Evolutionary conservation across 1,140 invertebrate species (phyloP), one percentile per base, ranked within the genome.

Genomic region (Oncopodura yosiiana): DNA sequence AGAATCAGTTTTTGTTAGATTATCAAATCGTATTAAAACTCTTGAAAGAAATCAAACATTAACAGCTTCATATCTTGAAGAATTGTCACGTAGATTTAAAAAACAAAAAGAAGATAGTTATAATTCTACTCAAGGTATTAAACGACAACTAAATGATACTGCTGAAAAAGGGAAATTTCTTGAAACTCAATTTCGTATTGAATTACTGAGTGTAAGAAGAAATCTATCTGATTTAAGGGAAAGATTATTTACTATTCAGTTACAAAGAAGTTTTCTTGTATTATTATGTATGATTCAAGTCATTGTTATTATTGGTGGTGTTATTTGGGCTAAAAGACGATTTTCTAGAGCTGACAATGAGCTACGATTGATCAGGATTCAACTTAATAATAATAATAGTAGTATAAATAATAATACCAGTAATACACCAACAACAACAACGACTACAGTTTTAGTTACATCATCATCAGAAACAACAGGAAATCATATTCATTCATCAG

Each of bases 21-120:
- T 99, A 23, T 91, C 87, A 30, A 98, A 97, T 73, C 82, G 92
- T 66, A 93, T 99, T 24, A 94, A 94, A 79, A 81, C 84, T 52
- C 73, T 99, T 53, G 94, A 99, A 72, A 77, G 87, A 45, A 98
- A 99, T 71, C 92, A 98, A 80, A 94, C 92, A 3, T 73, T 98
- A 2, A 94, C 88, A 56, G 86, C 86, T 54, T 89, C 94, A 66
- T 97, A 97, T 71, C 73, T 98, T 42, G 91, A 96, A 70, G 92
- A 97, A 68, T 70, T 98, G 41, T 94, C 89, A 69, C 80, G 85
- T 32, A 77, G 91, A 37, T 97, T 96, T 70, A 94, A 94, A 62
- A 89, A 89, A 57, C 93, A 98, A 74, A 89, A 93, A 27, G 93
- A 97, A 69, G 92, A 96, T 8, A 50, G 54, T 3, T 18, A 45